phyloP scores from a whole-genome alignment of 1,140 invertebrate species.

The Helicoverpa zea region DNA sequence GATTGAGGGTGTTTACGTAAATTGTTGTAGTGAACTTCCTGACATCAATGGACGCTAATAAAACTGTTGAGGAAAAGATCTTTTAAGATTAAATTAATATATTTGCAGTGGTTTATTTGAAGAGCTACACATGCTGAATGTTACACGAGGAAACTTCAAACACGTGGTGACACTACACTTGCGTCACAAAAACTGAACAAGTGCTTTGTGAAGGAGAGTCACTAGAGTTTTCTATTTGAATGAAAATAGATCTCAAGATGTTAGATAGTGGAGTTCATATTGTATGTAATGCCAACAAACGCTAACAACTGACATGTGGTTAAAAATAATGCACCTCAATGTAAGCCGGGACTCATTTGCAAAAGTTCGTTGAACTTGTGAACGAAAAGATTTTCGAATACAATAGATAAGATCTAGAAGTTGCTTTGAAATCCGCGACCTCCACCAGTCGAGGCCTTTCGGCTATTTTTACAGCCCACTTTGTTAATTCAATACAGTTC shows the following conservation, averaged over 20 bases:
- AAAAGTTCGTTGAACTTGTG: background rate
- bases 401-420: background rate
- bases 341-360: background rate
- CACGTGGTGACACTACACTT: constrained; percentile 4
- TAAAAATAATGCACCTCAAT: too few relatives aligned
- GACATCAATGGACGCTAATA: constrained; percentile 14
- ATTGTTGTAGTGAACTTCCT: constrained; percentile 4
- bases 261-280: too few relatives aligned
- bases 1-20: constrained; percentile 6
- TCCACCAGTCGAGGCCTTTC: background rate
- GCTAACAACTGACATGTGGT: too few relatives aligned
- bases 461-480: background rate
- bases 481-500: background rate
- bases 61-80: background rate
- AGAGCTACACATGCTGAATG: constrained; percentile 3
- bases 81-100: constrained; percentile 3
- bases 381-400: background rate
- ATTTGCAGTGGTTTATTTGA: constrained; percentile 1
- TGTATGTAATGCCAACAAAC: too few relatives aligned
- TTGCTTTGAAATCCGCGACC: background rate
- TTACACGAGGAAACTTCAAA: background rate
- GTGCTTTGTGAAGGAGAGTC: background rate
- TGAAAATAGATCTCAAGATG: too few relatives aligned
- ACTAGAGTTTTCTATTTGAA: too few relatives aligned
- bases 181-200: constrained; percentile 9